Evolutionary conservation across 2,888 invertebrate genomes (phyloP).

Genomic region (Pseudococcus jackbeardsleyi): DNA sequence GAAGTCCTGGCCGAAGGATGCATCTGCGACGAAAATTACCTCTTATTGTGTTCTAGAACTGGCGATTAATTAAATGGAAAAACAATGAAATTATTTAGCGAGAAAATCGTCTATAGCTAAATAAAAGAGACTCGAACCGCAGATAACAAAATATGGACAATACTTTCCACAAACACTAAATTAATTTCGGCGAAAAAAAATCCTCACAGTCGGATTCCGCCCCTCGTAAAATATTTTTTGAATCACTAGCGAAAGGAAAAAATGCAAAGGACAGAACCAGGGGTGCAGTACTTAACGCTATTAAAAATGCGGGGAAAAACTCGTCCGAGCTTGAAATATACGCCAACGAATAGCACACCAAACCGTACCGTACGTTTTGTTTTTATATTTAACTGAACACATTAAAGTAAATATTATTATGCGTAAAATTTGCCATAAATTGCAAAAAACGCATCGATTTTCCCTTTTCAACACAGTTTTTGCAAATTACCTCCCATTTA

Average conservation of each 20-base stretch:
- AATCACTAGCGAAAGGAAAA: conserved; percentile 13
- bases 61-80: conserved; percentile 52
- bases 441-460: conserved; percentile 53
- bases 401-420: conserved; percentile 65
- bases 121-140: background rate
- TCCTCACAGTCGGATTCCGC: background rate
- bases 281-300: conserved; percentile 44
- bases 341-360: background rate
- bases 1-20: background rate
- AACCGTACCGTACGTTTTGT: conserved; percentile 52
- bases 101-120: background rate
- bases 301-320: conserved; percentile 53
- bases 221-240: conserved; percentile 38
- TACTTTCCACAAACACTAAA: background rate
- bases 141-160: background rate
- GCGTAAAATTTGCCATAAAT: conserved; percentile 64
- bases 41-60: conserved; percentile 1
- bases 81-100: conserved; percentile 41
- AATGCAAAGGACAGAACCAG: background rate
- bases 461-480: conserved; percentile 32
- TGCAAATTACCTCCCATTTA: conserved; percentile 63
- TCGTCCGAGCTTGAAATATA: conserved; percentile 55
- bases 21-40: conserved; percentile 23
- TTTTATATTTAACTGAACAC: conserved; percentile 61
- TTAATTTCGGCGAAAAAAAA: background rate